Base-by-base conservation (phyloP, 2,797 vertebrate species). In the Eremophila alpestris region DNA sequence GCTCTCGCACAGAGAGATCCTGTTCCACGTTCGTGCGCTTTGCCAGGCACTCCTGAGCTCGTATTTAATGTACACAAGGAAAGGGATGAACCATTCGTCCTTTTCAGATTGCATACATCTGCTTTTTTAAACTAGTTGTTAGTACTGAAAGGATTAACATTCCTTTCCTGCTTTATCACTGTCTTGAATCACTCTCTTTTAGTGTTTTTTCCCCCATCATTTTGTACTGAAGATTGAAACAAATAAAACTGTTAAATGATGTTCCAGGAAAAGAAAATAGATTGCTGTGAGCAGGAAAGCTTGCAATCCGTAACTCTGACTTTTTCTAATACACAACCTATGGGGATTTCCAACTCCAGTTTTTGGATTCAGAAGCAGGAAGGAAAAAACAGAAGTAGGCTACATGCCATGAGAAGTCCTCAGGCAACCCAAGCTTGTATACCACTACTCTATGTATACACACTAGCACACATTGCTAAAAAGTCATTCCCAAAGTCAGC, bases 401-500 rank as follows among this genome's bases (percentile, higher is more conserved):
- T 89, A 46, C 1, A 2, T 54, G 73, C 36, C 60, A 48, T 16
- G n/a, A 68, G 11, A 87, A 90, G 83, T 48, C 73, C 62, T 81
- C 46, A 81, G 58, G 87, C 79, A 94, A 86, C 69, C 76, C 41
- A 95, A 90, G 73, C 79, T 34, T 81, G 76, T 92, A 91, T 71
- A 96, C 87, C 58, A 51, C 58, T 80, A 89, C 77, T 87, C 94
- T 86, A 68, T 93, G 93, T 91, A 93, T 86, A 76, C 26, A 92
- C 79, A 94, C 89, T 80, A 85, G 82, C 38, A 86, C 71, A 83
- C 91, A 91, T 91, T 91, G 90, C 95, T 94, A 93, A 85, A 93
- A 96, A 96, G 95, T 95, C 96, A 94, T 58, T 89, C 69, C 65
- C 54, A 62, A 81, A 95, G 76, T 93, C 96, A 96, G 87, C 95